Base-by-base conservation (phyloP, 1,140 invertebrate species). In the Eumeta japonica region DNA sequence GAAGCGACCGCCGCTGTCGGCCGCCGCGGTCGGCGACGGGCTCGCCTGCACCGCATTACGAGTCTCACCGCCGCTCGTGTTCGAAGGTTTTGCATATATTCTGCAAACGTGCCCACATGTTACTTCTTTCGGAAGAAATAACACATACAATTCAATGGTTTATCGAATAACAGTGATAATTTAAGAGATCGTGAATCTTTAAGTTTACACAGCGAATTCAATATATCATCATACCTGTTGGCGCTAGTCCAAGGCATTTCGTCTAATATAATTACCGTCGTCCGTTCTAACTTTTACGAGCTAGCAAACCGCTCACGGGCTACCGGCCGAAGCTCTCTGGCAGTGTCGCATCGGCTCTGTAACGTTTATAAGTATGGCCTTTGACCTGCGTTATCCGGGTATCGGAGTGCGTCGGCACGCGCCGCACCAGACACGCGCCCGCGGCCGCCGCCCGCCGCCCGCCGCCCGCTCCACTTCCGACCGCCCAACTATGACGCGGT, bases 231-330 rank as follows among this genome's bases (percentile, higher is more conserved):
- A 41, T 57, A 74, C 70, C 70, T 74, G 63, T 74, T 74, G 28
- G 57, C 59, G 41, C 66, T 71, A 20, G 70, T 64, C 70, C 70
- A 74, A 49, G 70, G 70, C 70, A 74, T 74, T 52, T 52, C 64
- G 29, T 19, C 12, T 31, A n/a, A n/a, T n/a, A n/a, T n/a, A n/a
- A n/a, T n/a, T n/a, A n/a, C n/a, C n/a, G n/a, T n/a, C n/a, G n/a
- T n/a, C n/a, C n/a, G n/a, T n/a, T n/a, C n/a, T n/a, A n/a, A n/a
- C n/a, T n/a, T n/a, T n/a, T n/a, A n/a, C n/a, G n/a, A n/a, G n/a
- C n/a, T n/a, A n/a, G n/a, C n/a, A n/a, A n/a, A n/a, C n/a, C n/a
- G n/a, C n/a, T n/a, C n/a, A n/a, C n/a, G n/a, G n/a, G n/a, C n/a
- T n/a, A n/a, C n/a, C n/a, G n/a, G n/a, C n/a, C n/a, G n/a, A n/a